Conservation (phyloP, 2,888 invertebrate genomes). For the Zelleria hepariella region DNA sequence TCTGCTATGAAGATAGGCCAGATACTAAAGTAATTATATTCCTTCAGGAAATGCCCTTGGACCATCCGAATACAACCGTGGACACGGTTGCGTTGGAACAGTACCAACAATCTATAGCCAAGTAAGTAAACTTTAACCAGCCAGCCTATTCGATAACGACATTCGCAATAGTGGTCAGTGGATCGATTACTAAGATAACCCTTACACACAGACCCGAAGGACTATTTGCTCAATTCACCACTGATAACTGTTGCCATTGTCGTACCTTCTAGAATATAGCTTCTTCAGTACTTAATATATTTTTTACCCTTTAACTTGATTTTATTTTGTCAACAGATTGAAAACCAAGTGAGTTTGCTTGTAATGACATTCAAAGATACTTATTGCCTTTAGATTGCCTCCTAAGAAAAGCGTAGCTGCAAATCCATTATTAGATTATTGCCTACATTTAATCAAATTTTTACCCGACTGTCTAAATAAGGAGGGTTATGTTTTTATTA, state of each 20-base stretch:
- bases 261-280: too few relatives aligned
- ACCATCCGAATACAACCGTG: conserved; percentile 55
- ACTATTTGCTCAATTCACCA: too few relatives aligned
- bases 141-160: background rate
- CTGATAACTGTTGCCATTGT: too few relatives aligned
- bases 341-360: background rate
- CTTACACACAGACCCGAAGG: too few relatives aligned
- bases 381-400: background rate
- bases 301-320: background rate
- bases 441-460: too few relatives aligned
- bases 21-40: background rate
- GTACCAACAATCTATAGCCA: conserved; percentile 85
- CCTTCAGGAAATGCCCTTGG: conserved; percentile 40
- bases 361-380: background rate
- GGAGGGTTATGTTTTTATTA: too few relatives aligned
- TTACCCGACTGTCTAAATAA: too few relatives aligned
- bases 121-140: conserved; percentile 67
- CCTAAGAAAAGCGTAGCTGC: background rate
- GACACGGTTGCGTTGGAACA: conserved; percentile 88
- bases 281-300: too few relatives aligned
- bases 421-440: background rate
- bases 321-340: background rate
- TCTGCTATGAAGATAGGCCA: too few relatives aligned
- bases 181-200: too few relatives aligned
- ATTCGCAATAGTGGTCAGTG: too few relatives aligned